A percentile compares a stretch with the other conserved stretches of the same genome.
phyloP scores from a whole-genome alignment of 1,140 invertebrate genomes.

The Apolygus lucorum region DNA sequence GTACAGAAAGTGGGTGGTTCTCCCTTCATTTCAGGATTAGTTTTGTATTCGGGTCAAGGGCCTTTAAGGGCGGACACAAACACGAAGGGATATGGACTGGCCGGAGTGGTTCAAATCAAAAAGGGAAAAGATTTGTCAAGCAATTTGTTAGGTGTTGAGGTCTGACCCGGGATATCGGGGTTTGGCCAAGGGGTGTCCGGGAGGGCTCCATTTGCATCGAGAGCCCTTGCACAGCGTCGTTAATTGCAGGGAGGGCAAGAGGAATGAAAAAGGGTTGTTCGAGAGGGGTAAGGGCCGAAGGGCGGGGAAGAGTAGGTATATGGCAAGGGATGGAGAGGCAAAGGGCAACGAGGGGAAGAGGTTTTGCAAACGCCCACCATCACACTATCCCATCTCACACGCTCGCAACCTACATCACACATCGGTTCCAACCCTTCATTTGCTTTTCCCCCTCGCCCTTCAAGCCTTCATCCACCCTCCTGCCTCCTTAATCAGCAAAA shows the following conservation, averaged over 20 bases:
- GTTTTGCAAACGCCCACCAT: not conserved
- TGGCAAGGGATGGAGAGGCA: not conserved
- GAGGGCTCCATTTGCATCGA: constrained; percentile 4
- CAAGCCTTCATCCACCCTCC: too few relatives aligned
- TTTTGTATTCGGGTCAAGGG: not conserved
- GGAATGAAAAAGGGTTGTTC: too few relatives aligned
- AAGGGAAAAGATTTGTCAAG: not conserved
- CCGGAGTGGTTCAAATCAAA: not conserved
- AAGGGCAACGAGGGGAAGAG: not conserved
- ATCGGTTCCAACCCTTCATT: too few relatives aligned
- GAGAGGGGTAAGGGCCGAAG: not conserved
- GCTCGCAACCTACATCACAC: too few relatives aligned
- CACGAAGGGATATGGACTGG: not conserved
- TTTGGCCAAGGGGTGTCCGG: not conserved
- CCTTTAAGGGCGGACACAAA: not conserved
- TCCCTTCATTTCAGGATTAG: too few relatives aligned
- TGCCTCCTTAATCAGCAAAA: too few relatives aligned
- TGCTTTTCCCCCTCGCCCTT: too few relatives aligned
- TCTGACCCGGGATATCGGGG: not conserved
- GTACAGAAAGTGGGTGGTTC: too few relatives aligned
- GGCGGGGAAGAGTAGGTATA: too few relatives aligned
- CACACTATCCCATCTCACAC: not conserved
- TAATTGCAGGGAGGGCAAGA: not conserved
- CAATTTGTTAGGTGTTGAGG: not conserved
- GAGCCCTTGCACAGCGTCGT: constrained; percentile 8